Percentiles rank a stretch among this genome's conserved stretches.
phyloP scores from a whole-genome alignment of 2,113 vertebrate species.

The Hippocampus comes region DNA sequence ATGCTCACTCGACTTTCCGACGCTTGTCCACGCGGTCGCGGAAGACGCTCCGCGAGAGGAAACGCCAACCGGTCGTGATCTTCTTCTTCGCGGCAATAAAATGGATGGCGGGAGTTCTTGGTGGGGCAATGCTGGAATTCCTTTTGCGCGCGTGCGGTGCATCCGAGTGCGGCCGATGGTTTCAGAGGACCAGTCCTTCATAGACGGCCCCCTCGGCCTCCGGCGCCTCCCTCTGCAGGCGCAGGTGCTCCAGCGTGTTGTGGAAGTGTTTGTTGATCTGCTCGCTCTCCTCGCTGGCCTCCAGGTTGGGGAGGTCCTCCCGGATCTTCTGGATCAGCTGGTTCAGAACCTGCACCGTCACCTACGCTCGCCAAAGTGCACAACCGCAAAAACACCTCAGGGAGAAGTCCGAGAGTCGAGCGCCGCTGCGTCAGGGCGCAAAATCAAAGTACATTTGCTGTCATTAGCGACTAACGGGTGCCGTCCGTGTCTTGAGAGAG shows the following conservation, averaged over 20 bases:
- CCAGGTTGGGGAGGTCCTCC: slow-evolving; percentile 95
- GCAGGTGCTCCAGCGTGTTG: slow-evolving; percentile 97
- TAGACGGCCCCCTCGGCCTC: slow-evolving; percentile 93
- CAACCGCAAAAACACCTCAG: not conserved
- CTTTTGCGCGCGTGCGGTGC: slow-evolving; percentile 30
- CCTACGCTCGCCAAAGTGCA: slow-evolving; percentile 64
- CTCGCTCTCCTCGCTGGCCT: slow-evolving; percentile 96
- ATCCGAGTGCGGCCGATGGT: slow-evolving; percentile 22
- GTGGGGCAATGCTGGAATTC: slow-evolving; percentile 16
- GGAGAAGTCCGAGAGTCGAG: too few relatives aligned
- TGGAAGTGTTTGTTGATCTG: slow-evolving; percentile 99
- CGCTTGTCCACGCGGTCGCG: not conserved
- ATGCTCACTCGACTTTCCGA: not conserved
- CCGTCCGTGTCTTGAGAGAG: too few relatives aligned
- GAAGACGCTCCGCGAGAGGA: not conserved
- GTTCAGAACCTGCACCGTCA: slow-evolving; percentile 96
- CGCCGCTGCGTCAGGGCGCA: too few relatives aligned
- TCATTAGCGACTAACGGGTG: too few relatives aligned
- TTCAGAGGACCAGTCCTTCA: slow-evolving; percentile 85
- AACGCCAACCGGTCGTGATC: slow-evolving; percentile 7
- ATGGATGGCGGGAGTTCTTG: slow-evolving; percentile 16
- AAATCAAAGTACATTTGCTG: too few relatives aligned
- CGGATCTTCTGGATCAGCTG: slow-evolving; percentile 98
- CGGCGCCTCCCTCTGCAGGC: slow-evolving; percentile 88
- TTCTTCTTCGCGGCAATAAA: not conserved